Conservation (phyloP, 2,888 invertebrate species). For the Scotopteryx bipunctaria region DNA sequence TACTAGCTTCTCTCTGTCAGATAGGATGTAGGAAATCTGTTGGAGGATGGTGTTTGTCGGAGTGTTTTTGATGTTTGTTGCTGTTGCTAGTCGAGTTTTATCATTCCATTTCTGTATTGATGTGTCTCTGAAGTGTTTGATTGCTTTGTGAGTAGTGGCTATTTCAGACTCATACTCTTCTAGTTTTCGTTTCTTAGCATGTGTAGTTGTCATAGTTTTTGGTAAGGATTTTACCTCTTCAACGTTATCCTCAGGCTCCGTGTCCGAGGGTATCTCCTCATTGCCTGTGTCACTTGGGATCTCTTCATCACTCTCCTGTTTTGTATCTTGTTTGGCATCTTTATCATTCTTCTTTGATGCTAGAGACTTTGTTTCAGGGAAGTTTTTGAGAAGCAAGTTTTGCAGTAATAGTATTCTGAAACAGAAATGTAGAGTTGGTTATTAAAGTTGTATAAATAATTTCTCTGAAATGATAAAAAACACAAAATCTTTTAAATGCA, state of each 20-base stretch:
- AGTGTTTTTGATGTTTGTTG: slow-evolving; percentile 85
- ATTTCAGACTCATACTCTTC: slow-evolving; percentile 84
- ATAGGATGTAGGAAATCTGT: slow-evolving; percentile 93
- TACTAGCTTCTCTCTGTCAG: slow-evolving; percentile 89
- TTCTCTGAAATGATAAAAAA: background rate
- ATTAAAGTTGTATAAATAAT: background rate
- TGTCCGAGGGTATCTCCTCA: slow-evolving; percentile 87
- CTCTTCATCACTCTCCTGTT: slow-evolving; percentile 71
- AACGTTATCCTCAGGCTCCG: slow-evolving; percentile 71
- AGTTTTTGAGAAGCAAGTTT: slow-evolving; percentile 81
- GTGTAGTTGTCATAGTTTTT: slow-evolving; percentile 35
- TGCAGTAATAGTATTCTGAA: slow-evolving; percentile 71
- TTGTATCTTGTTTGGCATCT: slow-evolving; percentile 18
- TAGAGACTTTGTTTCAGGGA: slow-evolving; percentile 87
- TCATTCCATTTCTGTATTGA: slow-evolving; percentile 98
- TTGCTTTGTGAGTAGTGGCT: slow-evolving; percentile 81
- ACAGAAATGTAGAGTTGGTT: slow-evolving; percentile 30
- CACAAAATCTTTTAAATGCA: background rate
- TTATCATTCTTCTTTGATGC: slow-evolving; percentile 52
- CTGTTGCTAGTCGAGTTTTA: slow-evolving; percentile 90
- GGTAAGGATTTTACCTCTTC: slow-evolving; percentile 38
- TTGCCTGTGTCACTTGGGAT: slow-evolving; percentile 81
- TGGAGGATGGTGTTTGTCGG: slow-evolving; percentile 86
- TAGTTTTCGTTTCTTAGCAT: slow-evolving; percentile 76
- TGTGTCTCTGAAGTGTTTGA: slow-evolving; percentile 87